Evolutionary conservation across 2,888 invertebrate species (phyloP), one percentile per base, ranked within the genome.

Genomic region (Brachynemurus nebulosus): DNA sequence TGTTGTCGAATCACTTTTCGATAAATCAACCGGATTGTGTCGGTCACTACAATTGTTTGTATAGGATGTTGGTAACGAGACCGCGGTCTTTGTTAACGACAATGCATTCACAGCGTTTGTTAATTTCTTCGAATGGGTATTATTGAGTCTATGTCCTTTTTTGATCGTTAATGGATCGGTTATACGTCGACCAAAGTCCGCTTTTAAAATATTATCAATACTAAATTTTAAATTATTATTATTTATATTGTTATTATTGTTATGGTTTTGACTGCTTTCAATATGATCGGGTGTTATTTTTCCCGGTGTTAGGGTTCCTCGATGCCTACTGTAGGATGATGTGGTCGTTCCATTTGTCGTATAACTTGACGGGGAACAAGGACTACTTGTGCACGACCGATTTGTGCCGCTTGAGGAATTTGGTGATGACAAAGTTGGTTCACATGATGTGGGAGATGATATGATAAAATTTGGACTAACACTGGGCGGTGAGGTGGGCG

Each of bases 141-240:
- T n/a, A 23, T 21, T 23, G n/a, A 40, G 16, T 9, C 42, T 16
- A 4, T 27, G 27, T 20, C 37, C 60, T 54, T 75, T 78, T 45
- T 76, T 67, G 47, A 74, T 80, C 40, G 71, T 69, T 44, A 82
- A 65, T 9, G 81, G 82, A 55, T 81, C 78, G 0, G 78, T 78
- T 27, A 79, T 78, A 37, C 78, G 59, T 21, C 80, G 68, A 0
- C 89, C 88, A 52, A 89, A 89, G 59, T 89, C 88, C 0, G 88
- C 88, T 56, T 85, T 78, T 18, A 89, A 64, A 48, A 89, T 89
- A 62, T 89, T 88, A 55, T 84, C 85, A 59, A 90, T 86, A 57
- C 86, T 86, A 66, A 88, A 89, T 53, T 83, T 80, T 21, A 89
- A 61, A 52, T 73, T 72, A 38, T 68, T 68, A 48, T 76, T 76